Evolutionary conservation across 2,797 vertebrate species (phyloP).

Genomic region (Eremophila alpestris): DNA sequence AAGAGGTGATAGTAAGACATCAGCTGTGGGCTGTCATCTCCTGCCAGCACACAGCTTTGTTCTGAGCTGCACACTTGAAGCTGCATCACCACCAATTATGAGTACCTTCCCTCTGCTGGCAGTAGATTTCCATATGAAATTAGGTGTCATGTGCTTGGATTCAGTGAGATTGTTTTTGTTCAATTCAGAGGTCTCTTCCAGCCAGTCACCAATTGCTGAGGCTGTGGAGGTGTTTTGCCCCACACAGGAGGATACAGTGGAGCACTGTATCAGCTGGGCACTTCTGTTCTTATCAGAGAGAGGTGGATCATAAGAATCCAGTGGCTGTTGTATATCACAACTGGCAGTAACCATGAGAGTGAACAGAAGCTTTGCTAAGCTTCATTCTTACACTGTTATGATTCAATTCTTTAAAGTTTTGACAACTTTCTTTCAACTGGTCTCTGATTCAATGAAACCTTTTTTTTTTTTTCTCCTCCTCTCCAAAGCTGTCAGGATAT

Average conservation of each 20-base stretch:
- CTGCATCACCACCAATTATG: not conserved
- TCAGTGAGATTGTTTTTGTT: not conserved
- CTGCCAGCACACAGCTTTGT: not conserved
- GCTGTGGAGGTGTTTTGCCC: not conserved
- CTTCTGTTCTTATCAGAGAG: not conserved
- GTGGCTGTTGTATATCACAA: not conserved
- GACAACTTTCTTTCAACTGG: not conserved
- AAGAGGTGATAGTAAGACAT: not conserved
- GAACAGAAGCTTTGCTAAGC: not conserved
- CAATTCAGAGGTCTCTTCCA: not conserved
- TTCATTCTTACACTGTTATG: not conserved
- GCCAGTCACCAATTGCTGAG: not conserved
- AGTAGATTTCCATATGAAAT: not conserved
- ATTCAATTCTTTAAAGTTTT: not conserved
- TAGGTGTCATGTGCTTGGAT: not conserved
- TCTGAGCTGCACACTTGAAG: not conserved
- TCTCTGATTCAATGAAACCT: not conserved
- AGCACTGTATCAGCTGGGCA: not conserved
- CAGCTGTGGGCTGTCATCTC: not conserved
- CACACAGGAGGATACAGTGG: not conserved
- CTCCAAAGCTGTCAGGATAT: not conserved
- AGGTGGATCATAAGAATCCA: not conserved
- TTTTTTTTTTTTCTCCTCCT: not conserved
- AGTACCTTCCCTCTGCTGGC: not conserved
- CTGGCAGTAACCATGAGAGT: not conserved